Percentiles rank a stretch among this genome's conserved stretches.
phyloP scores from a whole-genome alignment of 2,797 vertebrate species.

The Bovichtus diacanthus region DNA sequence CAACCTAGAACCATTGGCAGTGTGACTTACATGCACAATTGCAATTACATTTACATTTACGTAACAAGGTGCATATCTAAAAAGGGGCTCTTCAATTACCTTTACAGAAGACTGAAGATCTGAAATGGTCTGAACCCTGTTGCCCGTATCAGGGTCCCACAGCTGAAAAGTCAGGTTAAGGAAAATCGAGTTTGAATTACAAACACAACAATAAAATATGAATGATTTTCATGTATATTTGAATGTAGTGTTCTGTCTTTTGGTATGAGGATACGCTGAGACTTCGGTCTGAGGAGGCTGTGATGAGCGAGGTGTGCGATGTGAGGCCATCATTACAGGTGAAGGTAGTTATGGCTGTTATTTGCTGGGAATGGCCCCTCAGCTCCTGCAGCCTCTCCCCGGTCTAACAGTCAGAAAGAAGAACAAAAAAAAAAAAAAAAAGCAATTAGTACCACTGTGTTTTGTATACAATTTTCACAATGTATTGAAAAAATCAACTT shows the following conservation, averaged over 20 bases:
- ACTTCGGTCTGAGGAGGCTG: slow-evolving; percentile 93
- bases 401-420: slow-evolving; percentile 81
- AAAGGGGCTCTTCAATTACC: slow-evolving; percentile 77
- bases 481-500: not conserved
- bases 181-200: slow-evolving; percentile 26
- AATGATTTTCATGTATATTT: not conserved
- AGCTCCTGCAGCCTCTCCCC: slow-evolving; percentile 93
- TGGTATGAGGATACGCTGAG: slow-evolving; percentile 92
- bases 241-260: not conserved
- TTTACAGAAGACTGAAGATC: slow-evolving; percentile 95
- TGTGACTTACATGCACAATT: not conserved
- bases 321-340: slow-evolving; percentile 55
- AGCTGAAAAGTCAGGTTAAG: slow-evolving; percentile 80
- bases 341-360: slow-evolving; percentile 91
- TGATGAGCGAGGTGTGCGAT: slow-evolving; percentile 84
- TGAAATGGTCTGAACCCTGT: slow-evolving; percentile 89
- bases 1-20: not conserved
- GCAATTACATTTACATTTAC: not conserved
- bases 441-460: slow-evolving; percentile 5
- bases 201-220: not conserved
- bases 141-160: slow-evolving; percentile 92
- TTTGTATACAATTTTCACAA: slow-evolving; percentile 3
- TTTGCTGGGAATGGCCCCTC: slow-evolving; percentile 93
- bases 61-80: not conserved
- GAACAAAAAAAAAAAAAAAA: not conserved